Evolutionary conservation across 35 echinoderm and acorn worm species (phyloP).

Genomic region (Hemicentrotus pulcherrimus): DNA sequence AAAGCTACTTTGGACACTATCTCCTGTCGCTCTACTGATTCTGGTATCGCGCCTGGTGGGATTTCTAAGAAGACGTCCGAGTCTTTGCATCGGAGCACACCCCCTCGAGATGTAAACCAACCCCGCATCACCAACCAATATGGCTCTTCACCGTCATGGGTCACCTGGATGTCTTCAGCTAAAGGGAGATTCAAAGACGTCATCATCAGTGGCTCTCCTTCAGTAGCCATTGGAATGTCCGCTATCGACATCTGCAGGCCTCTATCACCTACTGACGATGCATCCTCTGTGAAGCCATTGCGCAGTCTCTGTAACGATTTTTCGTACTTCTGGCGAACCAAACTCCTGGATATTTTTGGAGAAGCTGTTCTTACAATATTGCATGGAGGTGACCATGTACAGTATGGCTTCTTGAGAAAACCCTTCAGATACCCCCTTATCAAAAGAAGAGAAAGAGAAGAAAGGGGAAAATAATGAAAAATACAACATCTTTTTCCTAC

Average conservation of each 20-base stretch:
- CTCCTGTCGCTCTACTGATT: not conserved
- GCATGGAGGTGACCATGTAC: not conserved
- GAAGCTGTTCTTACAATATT: not conserved
- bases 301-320: not conserved
- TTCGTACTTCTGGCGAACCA: not conserved
- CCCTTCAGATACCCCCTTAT: not conserved
- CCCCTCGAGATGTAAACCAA: constrained; percentile 23
- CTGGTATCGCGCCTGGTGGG: constrained; percentile 51
- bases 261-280: not conserved
- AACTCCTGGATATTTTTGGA: not conserved
- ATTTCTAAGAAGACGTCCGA: constrained; percentile 56
- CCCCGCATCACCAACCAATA: constrained; percentile 59
- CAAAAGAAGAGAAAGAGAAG: not conserved
- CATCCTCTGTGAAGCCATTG: not conserved
- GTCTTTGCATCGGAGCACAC: constrained; percentile 41
- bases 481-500: too few relatives aligned
- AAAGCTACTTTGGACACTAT: constrained; percentile 34
- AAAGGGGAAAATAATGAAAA: not conserved
- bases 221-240: not conserved
- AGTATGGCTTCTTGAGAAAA: not conserved
- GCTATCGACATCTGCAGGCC: not conserved
- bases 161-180: not conserved
- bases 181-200: not conserved
- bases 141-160: constrained; percentile 9
- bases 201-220: not conserved